Evolutionary conservation across 2,888 invertebrate species (phyloP), one percentile per base, ranked within the genome.

Genomic region (Agrochola lychnidis): DNA sequence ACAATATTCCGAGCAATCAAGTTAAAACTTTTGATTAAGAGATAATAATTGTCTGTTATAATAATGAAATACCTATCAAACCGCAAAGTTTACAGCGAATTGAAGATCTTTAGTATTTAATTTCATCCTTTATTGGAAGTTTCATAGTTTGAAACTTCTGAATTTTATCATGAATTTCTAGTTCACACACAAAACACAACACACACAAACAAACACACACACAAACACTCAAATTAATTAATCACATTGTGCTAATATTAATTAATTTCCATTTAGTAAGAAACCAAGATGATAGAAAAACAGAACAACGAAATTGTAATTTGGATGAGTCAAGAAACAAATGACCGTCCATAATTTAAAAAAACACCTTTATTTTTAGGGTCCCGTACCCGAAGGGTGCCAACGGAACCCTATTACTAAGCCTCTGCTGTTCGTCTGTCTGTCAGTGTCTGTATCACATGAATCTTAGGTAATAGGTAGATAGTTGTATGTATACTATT

Each of bases 51-150:
- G 53, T 16, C 16, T 30, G 14, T 40, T 45, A 19, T 2, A 48
- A 42, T 36, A 80, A 30, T 51, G 0, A 42, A 81, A 51, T 57
- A 51, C 16, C 30, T 25, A 64, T 22, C 16, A 78, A 81, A 74
- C 64, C 51, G 45, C 42, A 45, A 78, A 57, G 48, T 42, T 63
- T 6, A 14, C 7, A 72, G 42, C 16, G 4, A 42, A 81, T 36
- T 45, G 16, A 10, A 16, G 22, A 45, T 7, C 12, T 12, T 6
- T 36, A 14, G 4, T 48, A 36, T 48, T 77, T 25, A 48, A 56
- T 48, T 57, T 40, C 9, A 56, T 6, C 12, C 42, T 36, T 16
- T 14, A 48, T n/a, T 42, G 9, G 45, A 70, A 70, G 0, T 70
- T 19, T 19, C 1, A 48, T n/a, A 30, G n/a, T 63, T 56, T 42